phyloP scores from a whole-genome alignment of 2,888 invertebrate species.

The Brenthis daphne region DNA sequence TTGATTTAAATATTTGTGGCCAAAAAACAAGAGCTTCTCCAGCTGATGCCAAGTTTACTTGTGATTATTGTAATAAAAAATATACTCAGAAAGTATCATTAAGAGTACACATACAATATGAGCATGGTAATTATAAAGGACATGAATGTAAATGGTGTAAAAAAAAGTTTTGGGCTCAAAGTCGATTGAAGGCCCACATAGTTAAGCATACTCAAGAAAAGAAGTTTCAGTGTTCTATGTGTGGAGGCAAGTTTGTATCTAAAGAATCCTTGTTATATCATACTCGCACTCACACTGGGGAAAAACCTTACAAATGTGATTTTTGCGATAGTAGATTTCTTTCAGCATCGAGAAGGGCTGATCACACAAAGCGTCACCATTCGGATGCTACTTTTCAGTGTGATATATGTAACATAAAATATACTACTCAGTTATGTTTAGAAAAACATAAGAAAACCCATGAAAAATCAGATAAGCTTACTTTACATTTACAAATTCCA shows the following conservation, averaged over 20 bases:
- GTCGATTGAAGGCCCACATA: constrained; percentile 66
- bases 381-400: constrained; percentile 50
- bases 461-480: constrained; percentile 17
- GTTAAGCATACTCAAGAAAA: constrained; percentile 70
- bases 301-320: constrained; percentile 64
- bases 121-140: constrained; percentile 67
- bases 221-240: constrained; percentile 60
- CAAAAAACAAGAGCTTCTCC: constrained; percentile 56
- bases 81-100: constrained; percentile 69
- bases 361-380: constrained; percentile 63
- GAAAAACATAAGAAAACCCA: constrained; percentile 53
- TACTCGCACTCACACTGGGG: constrained; percentile 70
- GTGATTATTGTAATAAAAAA: constrained; percentile 69
- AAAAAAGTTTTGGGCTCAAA: constrained; percentile 69
- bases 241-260: constrained; percentile 64
- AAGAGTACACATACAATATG: constrained; percentile 69
- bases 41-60: constrained; percentile 60
- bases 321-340: constrained; percentile 60
- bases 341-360: constrained; percentile 62
- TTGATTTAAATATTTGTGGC: constrained; percentile 58
- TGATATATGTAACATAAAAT: constrained; percentile 58
- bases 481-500: constrained; percentile 16
- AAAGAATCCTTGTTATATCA: constrained; percentile 70
- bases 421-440: constrained; percentile 52
- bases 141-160: constrained; percentile 68